Percentiles rank a stretch among this genome's conserved stretches.
Conservation (phyloP, 1,140 invertebrate genomes). For the Drosophila prosaltans region DNA sequence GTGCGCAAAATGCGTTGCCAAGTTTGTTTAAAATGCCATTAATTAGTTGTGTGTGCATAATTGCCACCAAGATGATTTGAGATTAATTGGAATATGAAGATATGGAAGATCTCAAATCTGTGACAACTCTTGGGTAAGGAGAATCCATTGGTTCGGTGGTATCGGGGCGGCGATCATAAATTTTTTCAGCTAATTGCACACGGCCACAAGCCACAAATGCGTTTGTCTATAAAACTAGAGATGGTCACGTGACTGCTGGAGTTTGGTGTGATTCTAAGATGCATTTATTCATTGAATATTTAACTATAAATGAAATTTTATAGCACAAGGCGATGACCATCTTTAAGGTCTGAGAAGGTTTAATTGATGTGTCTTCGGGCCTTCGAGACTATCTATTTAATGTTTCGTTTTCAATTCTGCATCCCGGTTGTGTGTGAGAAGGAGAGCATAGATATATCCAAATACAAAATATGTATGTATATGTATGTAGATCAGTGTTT, state of each 20-base stretch:
- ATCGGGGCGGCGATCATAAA: conserved; percentile 24
- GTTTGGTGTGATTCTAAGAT: too few relatives aligned
- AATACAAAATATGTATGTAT: conserved; percentile 27
- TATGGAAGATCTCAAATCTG: conserved; percentile 47
- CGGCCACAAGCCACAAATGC: conserved; percentile 23
- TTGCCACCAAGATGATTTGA: conserved; percentile 57
- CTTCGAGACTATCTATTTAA: conserved; percentile 70
- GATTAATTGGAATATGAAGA: conserved; percentile 74
- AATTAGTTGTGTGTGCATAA: conserved; percentile 63
- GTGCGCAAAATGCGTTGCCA: conserved; percentile 76
- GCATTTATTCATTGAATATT: too few relatives aligned
- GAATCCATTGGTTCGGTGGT: background rate
- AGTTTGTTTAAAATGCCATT: conserved; percentile 77
- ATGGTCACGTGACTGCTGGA: conserved; percentile 8
- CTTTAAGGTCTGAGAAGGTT: conserved; percentile 32
- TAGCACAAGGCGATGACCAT: background rate
- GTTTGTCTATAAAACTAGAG: conserved; percentile 39
- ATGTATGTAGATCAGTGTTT: conserved; percentile 45
- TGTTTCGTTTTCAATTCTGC: conserved; percentile 74
- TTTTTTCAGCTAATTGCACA: conserved; percentile 43
- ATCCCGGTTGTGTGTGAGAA: background rate
- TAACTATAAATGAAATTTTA: too few relatives aligned
- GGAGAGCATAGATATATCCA: conserved; percentile 21
- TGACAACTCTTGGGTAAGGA: conserved; percentile 51
- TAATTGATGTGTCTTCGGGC: conserved; percentile 55